A percentile compares a stretch with the other conserved stretches of the same genome.
phyloP scores from a whole-genome alignment of 2,113 vertebrate genomes.

The Nerophis lumbriciformis region DNA sequence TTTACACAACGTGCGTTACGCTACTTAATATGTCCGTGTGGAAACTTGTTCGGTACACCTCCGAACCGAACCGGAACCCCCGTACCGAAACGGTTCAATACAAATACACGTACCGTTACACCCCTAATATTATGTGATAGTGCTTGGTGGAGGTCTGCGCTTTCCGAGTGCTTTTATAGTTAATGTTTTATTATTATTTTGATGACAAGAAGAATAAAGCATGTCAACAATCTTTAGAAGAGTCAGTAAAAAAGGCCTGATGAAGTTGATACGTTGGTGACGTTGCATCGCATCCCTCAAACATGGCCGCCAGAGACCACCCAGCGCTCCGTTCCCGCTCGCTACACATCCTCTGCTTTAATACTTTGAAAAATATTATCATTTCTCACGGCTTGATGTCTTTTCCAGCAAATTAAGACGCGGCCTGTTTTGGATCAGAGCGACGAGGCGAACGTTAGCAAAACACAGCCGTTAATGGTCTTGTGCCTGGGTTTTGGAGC shows the following conservation, averaged over 20 bases:
- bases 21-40: too few species aligned
- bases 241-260: not conserved
- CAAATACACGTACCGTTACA: too few species aligned
- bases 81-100: too few species aligned
- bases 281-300: conserved; percentile 53
- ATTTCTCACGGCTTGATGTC: conserved; percentile 41
- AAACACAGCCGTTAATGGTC: conserved; percentile 28
- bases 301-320: conserved; percentile 54
- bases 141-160: too few species aligned
- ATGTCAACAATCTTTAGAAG: too few species aligned
- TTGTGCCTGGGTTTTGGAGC: conserved; percentile 42
- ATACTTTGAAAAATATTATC: conserved; percentile 33
- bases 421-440: conserved; percentile 1
- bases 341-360: conserved; percentile 44
- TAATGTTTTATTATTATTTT: too few species aligned
- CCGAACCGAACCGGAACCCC: too few species aligned
- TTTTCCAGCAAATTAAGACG: conserved; percentile 55
- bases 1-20: too few species aligned
- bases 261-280: conserved; percentile 30
- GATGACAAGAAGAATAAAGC: too few species aligned
- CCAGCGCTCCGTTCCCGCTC: conserved; percentile 48
- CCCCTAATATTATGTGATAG: too few species aligned
- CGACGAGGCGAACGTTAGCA: conserved; percentile 39
- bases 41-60: too few species aligned
- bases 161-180: too few species aligned